Percentiles rank a stretch among this genome's conserved stretches.
Conservation (phyloP, 2,113 vertebrate species). For the Colossoma macropomum region DNA sequence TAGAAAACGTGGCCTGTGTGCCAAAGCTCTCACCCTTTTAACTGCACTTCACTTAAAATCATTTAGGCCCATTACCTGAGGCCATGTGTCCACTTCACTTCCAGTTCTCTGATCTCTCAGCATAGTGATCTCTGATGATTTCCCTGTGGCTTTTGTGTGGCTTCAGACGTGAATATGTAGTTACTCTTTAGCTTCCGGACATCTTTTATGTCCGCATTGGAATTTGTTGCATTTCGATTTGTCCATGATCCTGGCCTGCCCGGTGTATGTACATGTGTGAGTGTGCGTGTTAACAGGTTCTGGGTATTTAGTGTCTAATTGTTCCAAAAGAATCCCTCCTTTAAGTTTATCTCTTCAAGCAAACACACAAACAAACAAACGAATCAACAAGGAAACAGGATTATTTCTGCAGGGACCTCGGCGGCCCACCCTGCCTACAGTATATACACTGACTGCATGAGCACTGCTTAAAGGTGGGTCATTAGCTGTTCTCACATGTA, state of each 20-base stretch:
- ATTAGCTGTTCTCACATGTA: conserved; percentile 56
- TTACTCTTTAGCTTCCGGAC: neutral
- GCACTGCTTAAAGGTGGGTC: conserved; percentile 64
- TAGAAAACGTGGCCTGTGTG: conserved; percentile 6
- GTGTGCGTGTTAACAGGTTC: conserved; percentile 28
- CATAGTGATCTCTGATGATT: neutral
- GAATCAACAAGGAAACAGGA: conserved; percentile 61
- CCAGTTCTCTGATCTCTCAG: neutral
- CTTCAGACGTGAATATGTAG: neutral
- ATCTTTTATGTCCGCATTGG: neutral
- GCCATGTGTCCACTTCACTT: neutral
- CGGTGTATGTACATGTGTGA: conserved; percentile 32
- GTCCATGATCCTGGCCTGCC: neutral
- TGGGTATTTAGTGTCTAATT: conserved; percentile 61
- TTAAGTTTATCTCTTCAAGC: conserved; percentile 36
- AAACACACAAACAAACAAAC: conserved; percentile 46
- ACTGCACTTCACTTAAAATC: conserved; percentile 10
- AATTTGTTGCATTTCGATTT: neutral
- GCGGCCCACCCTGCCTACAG: conserved; percentile 57
- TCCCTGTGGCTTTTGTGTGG: neutral
- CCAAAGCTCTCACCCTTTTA: conserved; percentile 12
- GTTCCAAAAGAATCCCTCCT: conserved; percentile 52
- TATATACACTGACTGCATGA: conserved; percentile 52
- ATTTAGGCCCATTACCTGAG: conserved; percentile 12
- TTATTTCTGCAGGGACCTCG: conserved; percentile 53